Evolutionary conservation across 1,140 invertebrate species (phyloP), one percentile per base, ranked within the genome.

Genomic region (Cydia strobilella): DNA sequence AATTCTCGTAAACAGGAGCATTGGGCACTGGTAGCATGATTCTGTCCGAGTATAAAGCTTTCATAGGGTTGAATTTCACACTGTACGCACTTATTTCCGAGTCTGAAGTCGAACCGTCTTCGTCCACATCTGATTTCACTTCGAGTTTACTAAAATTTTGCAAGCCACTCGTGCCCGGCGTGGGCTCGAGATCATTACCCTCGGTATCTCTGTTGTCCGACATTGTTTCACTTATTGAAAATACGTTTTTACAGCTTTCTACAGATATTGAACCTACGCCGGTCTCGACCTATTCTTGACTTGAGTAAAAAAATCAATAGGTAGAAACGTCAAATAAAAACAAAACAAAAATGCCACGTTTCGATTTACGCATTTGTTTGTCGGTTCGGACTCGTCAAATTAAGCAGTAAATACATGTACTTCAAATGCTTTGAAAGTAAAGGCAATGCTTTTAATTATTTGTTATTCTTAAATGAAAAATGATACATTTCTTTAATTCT

Each of bases 61-160:
- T 94, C 0, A 96, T 65, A 0, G 96, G 94, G 89, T 97, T 94
- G 74, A 96, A 97, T 63, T 92, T 92, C 5, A 94, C 94, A 84
- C 95, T 96, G 74, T 86, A 94, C 42, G 94, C 91, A 84, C 96
- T 94, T 35, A 96, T 84, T 90, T 94, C 94, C 10, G 94, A 94
- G n/a, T 96, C 94, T 25, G 93, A 93, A 75, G 89, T 85, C 1
- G 85, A 86, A 25, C 15, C 23, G n/a, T 69, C 65, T 7, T 39
- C 65, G n/a, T 39, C 31, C 15, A 9, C 63, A 1, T 66, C 63
- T 5, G 65, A 69, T 39, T 69, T 69, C 9, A 31, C 27, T 69
- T 65, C 63, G 25, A 35, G 23, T 65, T 69, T 69, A 42, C 20
- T n/a, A 10, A 35, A 31, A 42, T 2, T 39, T 13, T 69, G 27